Evolutionary conservation across 2,113 vertebrate species (phyloP), one percentile per base, ranked within the genome.

Genomic region (Platichthys stellatus): DNA sequence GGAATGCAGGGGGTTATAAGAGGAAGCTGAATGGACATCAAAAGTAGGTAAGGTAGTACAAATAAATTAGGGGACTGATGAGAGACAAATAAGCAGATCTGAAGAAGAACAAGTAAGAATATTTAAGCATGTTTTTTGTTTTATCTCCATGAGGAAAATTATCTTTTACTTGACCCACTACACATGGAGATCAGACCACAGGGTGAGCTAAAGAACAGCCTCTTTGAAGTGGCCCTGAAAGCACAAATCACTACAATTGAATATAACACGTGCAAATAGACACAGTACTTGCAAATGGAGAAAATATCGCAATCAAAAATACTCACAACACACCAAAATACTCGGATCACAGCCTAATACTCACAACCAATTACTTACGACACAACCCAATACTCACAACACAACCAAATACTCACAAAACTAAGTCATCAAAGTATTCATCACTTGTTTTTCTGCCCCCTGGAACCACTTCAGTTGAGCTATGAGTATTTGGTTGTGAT

Each of bases 81-180:
- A 74, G 21, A 58, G 58, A 70, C 14, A 69, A 70, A 72, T 31
- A 66, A 62, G 49, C 64, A 67, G 78, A 86, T 75, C 82, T 78
- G 70, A 66, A 74, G 65, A 82, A 71, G 64, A 66, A 74, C 68
- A 82, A 71, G 62, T 81, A 89, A 81, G 65, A 72, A 61, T 71
- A 78, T 72, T 80, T 81, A 69, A 64, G 57, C 81, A 77, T 78
- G 56, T 66, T 78, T 84, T 84, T 76, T 84, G 3, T 84, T 76
- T 84, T 70, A 86, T 82, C 57, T 75, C 83, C 69, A 71, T 20
- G 63, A 77, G 72, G 57, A 31, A 69, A 63, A 74, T 74, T 67
- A 15, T 69, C 51, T 78, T 82, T 77, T 71, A 72, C 23, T 74
- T 38, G 13, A 31, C 66, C 64, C 28, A 71, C 76, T 80, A 78